Conservation (phyloP, 2,113 vertebrate genomes). For the Bucco capensis region DNA sequence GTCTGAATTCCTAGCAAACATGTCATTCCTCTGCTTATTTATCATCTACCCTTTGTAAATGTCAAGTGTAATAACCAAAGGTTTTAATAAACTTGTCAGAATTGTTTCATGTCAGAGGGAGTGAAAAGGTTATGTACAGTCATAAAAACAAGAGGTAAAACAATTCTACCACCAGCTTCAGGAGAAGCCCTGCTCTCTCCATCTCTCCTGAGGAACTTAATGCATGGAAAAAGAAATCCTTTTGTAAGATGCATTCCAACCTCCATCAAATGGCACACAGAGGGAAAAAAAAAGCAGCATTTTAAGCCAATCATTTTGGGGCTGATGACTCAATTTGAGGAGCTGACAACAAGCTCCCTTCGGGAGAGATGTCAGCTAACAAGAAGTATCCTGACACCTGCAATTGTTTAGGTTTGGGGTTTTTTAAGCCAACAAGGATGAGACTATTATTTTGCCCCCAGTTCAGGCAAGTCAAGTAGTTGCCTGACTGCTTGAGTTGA, state of each 20-base stretch:
- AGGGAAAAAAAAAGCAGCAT: neutral
- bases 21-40: slow-evolving; percentile 45
- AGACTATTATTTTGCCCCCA: slow-evolving; percentile 14
- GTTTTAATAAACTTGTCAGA: slow-evolving; percentile 67
- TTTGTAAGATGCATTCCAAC: neutral
- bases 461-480: slow-evolving; percentile 32
- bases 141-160: slow-evolving; percentile 25
- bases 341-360: slow-evolving; percentile 31
- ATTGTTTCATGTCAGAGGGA: slow-evolving; percentile 41
- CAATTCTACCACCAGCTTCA: neutral
- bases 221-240: neutral
- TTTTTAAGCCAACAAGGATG: neutral
- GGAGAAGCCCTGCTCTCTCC: neutral
- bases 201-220: neutral
- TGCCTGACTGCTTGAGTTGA: neutral
- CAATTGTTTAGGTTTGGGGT: too few species aligned
- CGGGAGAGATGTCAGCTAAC: slow-evolving; percentile 6
- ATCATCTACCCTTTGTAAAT: slow-evolving; percentile 58
- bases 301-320: slow-evolving; percentile 4
- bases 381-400: slow-evolving; percentile 11
- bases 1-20: slow-evolving; percentile 20
- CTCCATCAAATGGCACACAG: neutral
- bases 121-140: slow-evolving; percentile 62
- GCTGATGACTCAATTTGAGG: slow-evolving; percentile 31
- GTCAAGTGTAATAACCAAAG: slow-evolving; percentile 61